Evolutionary conservation across 2,888 invertebrate genomes (phyloP).

Genomic region (Dysmachus trigonus): DNA sequence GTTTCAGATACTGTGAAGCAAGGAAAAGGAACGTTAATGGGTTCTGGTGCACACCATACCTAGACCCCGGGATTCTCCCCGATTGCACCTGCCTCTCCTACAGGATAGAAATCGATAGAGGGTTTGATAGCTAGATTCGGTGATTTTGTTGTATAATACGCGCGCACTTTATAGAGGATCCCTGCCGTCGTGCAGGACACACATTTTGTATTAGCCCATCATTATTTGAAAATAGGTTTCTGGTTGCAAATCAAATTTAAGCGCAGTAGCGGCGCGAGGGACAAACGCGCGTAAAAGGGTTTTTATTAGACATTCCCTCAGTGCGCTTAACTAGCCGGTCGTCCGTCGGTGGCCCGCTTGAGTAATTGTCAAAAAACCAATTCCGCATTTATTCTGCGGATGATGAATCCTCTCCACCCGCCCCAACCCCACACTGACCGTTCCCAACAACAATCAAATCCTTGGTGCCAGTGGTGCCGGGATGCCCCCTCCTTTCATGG

Average conservation of each 20-base stretch:
- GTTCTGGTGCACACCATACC: background rate
- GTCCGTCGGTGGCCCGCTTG: background rate
- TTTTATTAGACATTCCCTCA: slow-evolving; percentile 1
- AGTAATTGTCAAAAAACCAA: slow-evolving; percentile 29
- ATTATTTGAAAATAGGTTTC: slow-evolving; percentile 21
- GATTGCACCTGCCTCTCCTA: background rate
- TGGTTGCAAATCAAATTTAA: slow-evolving; percentile 30
- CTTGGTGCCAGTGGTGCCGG: background rate
- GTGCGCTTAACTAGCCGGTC: background rate
- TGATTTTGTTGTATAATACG: slow-evolving; percentile 24
- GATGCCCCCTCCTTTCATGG: background rate
- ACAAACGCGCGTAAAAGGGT: slow-evolving; percentile 9
- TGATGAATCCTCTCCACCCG: background rate
- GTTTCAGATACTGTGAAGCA: background rate
- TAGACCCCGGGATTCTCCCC: background rate
- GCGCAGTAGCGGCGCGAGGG: background rate
- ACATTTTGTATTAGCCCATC: background rate
- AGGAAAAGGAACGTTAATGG: slow-evolving; percentile 10
- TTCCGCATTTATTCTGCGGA: background rate
- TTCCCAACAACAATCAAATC: slow-evolving; percentile 2
- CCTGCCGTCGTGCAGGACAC: background rate
- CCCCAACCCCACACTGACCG: no score
- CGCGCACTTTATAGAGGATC: background rate
- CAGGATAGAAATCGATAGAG: background rate
- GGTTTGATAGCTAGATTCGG: background rate